Percentiles rank a stretch among this genome's conserved stretches.
These are phyloP conservation scores for Blastobasis lacticolella DNA, from an alignment of 2,888 invertebrate genomes.

Conservation along the genomic window DNA sequence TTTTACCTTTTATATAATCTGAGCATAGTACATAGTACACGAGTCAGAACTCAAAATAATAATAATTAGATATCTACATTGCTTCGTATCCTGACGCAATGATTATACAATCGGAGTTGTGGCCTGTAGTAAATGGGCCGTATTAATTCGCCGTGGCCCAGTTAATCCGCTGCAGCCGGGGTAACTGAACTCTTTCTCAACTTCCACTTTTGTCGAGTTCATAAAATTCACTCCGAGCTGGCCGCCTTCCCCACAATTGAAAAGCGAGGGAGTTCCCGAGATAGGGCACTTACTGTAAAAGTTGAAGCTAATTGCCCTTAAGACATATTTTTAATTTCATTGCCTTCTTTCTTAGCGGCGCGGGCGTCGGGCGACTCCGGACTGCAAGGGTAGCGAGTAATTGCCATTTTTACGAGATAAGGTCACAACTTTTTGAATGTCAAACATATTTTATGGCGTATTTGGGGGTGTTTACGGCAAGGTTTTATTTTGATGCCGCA, in stretches of 20 bases:
- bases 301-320: constrained; percentile 76
- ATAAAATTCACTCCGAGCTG: constrained; percentile 67
- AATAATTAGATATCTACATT: no score
- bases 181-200: constrained; percentile 52
- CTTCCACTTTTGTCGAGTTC: constrained; percentile 56
- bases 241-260: constrained; percentile 68
- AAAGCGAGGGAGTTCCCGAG: constrained; percentile 61
- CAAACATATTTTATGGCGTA: constrained; percentile 60
- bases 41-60: no score
- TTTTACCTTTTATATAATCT: no score
- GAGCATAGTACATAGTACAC: no score
- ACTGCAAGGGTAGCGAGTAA: constrained; percentile 62
- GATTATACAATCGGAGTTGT: no score
- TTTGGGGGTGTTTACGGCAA: constrained; percentile 24
- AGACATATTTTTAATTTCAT: constrained; percentile 77
- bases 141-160: constrained; percentile 1
- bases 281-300: constrained; percentile 74
- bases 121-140: no score
- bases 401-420: constrained; percentile 72
- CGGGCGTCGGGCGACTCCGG: constrained; percentile 57
- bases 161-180: constrained; percentile 7
- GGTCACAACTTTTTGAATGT: constrained; percentile 65
- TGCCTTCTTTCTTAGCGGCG: constrained; percentile 62
- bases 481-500: not conserved
- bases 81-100: no score